Percentiles rank a stretch among this genome's conserved stretches.
Evolutionary conservation across 1,140 invertebrate genomes (phyloP).

Genomic region (Microplitis demolitor): DNA sequence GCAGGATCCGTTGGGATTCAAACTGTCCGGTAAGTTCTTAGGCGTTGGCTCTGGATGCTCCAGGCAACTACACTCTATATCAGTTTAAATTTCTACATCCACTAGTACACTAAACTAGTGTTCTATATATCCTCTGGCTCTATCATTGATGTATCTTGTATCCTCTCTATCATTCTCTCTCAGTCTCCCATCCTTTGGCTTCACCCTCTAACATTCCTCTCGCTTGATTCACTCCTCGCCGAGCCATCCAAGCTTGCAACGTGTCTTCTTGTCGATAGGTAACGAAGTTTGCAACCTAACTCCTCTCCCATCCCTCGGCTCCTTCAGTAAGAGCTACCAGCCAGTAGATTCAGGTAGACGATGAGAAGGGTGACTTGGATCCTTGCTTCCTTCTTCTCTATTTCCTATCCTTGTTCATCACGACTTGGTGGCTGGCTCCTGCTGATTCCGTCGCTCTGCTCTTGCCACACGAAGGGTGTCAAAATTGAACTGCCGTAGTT

Average conservation of each 20-base stretch:
- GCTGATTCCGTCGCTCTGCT: slow-evolving; percentile 5
- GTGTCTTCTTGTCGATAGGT: slow-evolving; percentile 38
- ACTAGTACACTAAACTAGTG: background rate
- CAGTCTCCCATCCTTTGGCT: background rate
- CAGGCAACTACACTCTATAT: slow-evolving; percentile 1
- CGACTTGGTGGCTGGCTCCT: slow-evolving; percentile 38
- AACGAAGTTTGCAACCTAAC: slow-evolving; percentile 54
- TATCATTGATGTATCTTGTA: background rate
- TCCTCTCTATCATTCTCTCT: too few species aligned
- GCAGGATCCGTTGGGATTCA: slow-evolving; percentile 80
- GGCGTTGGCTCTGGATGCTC: background rate
- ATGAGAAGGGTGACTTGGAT: slow-evolving; percentile 2
- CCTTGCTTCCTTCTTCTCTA: background rate
- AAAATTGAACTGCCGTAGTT: slow-evolving; percentile 51
- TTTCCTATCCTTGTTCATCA: background rate
- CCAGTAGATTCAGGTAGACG: background rate
- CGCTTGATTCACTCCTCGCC: background rate
- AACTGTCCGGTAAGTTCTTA: slow-evolving; percentile 73
- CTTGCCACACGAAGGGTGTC: slow-evolving; percentile 45
- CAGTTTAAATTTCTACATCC: slow-evolving; percentile 15
- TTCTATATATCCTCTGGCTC: background rate
- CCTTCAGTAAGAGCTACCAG: background rate
- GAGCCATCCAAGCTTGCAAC: background rate
- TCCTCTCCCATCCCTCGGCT: background rate
- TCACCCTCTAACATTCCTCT: background rate